These are phyloP conservation scores for Bos javanicus DNA, from an alignment of 2,113 vertebrate genomes.

Conservation along the genomic window DNA sequence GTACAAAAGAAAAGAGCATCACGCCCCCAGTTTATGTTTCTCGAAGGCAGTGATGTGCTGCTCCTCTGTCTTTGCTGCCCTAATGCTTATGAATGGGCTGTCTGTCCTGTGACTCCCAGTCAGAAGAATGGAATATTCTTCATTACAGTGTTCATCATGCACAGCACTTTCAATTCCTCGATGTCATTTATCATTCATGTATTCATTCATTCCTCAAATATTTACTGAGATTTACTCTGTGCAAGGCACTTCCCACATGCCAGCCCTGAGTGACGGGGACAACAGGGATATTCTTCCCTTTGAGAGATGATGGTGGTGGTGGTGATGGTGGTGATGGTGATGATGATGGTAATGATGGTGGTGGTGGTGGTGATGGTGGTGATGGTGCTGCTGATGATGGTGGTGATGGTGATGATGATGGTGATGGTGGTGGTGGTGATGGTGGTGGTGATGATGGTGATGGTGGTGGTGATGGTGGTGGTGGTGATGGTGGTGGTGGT, in stretches of 20 bases:
- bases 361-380: background rate
- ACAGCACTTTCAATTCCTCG: slow-evolving; percentile 14
- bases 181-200: slow-evolving; percentile 47
- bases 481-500: background rate
- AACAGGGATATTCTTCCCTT: background rate
- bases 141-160: background rate
- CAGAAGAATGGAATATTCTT: background rate
- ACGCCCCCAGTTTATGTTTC: background rate
- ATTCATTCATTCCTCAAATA: slow-evolving; percentile 55
- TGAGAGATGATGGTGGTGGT: background rate
- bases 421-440: background rate
- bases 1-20: background rate
- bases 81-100: background rate
- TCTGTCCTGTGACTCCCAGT: background rate
- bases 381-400: background rate
- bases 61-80: background rate
- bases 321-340: background rate
- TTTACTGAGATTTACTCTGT: slow-evolving; percentile 48
- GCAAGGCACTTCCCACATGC: background rate
- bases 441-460: rapidly evolving
- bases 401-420: rapidly evolving
- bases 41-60: background rate
- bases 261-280: background rate
- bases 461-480: rapidly evolving
- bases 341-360: background rate